Evolutionary conservation across 2,797 vertebrate genomes (phyloP).

Genomic region (Enteromius mattozi): DNA sequence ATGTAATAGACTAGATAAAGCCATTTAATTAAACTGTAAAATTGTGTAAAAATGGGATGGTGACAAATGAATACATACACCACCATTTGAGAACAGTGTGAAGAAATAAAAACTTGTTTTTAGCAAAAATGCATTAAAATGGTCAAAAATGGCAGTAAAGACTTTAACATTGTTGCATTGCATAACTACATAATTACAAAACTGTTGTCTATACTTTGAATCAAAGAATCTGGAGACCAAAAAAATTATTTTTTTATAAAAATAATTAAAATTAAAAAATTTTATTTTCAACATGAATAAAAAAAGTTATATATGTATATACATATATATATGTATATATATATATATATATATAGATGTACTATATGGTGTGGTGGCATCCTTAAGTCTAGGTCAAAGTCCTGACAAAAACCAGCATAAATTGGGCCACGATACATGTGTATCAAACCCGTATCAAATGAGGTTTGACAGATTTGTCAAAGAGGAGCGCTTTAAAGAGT

Average conservation of each 20-base stretch:
- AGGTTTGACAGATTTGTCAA: conserved; percentile 52
- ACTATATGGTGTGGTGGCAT: not conserved
- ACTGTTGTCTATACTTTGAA: not conserved
- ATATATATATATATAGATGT: too few species aligned
- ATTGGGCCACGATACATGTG: conserved; percentile 1
- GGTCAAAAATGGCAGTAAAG: not conserved
- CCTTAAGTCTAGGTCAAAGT: conserved; percentile 1
- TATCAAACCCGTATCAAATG: conserved; percentile 45
- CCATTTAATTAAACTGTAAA: not conserved
- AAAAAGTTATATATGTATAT: too few species aligned
- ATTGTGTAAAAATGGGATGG: not conserved
- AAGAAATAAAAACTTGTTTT: too few species aligned
- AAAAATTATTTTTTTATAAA: not conserved
- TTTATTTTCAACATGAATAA: too few species aligned
- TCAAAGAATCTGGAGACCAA: not conserved
- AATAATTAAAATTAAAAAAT: not conserved
- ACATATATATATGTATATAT: too few species aligned
- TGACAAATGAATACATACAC: not conserved
- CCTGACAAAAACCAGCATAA: not conserved
- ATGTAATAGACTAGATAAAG: not conserved
- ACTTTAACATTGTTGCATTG: not conserved
- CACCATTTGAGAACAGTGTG: not conserved
- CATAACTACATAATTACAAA: not conserved
- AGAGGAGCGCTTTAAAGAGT: conserved; percentile 44
- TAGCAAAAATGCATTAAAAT: not conserved